Percentiles rank a stretch among this genome's conserved stretches.
Evolutionary conservation across 2,888 invertebrate species (phyloP).

Genomic region (Tetheella fluctuosa): DNA sequence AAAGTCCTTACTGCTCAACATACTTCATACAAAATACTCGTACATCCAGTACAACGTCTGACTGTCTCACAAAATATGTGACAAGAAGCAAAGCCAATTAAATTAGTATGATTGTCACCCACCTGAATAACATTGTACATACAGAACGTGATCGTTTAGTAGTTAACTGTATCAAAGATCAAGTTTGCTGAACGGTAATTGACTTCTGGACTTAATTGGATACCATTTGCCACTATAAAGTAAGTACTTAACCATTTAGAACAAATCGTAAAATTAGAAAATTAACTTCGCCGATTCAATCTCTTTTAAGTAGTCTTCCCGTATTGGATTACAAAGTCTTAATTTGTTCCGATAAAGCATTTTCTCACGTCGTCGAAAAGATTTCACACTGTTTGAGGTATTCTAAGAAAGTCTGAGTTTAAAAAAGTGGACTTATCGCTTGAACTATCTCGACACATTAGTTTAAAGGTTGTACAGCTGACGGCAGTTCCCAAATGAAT

Average conservation of each 20-base stretch:
- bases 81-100: not conserved
- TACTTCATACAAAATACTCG: too few species aligned
- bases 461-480: conserved; percentile 50
- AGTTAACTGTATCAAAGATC: not conserved
- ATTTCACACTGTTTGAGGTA: conserved; percentile 38
- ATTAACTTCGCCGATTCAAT: conserved; percentile 46
- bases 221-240: conserved; percentile 28
- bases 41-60: too few species aligned
- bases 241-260: conserved; percentile 27
- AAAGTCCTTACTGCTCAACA: too few species aligned
- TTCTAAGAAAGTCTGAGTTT: conserved; percentile 55
- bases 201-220: conserved; percentile 30
- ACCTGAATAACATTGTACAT: not conserved
- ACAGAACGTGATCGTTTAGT: not conserved
- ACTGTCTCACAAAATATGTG: not conserved
- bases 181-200: not conserved
- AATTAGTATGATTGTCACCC: not conserved
- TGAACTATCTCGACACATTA: conserved; percentile 57
- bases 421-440: conserved; percentile 47
- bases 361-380: conserved; percentile 42
- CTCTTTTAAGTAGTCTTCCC: conserved; percentile 49
- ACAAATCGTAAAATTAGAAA: conserved; percentile 45
- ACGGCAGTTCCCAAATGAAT: conserved; percentile 54
- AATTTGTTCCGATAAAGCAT: conserved; percentile 20
- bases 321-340: conserved; percentile 46